Evolutionary conservation across 2,888 invertebrate genomes (phyloP).

Genomic region (Tetanocera ferruginea): DNA sequence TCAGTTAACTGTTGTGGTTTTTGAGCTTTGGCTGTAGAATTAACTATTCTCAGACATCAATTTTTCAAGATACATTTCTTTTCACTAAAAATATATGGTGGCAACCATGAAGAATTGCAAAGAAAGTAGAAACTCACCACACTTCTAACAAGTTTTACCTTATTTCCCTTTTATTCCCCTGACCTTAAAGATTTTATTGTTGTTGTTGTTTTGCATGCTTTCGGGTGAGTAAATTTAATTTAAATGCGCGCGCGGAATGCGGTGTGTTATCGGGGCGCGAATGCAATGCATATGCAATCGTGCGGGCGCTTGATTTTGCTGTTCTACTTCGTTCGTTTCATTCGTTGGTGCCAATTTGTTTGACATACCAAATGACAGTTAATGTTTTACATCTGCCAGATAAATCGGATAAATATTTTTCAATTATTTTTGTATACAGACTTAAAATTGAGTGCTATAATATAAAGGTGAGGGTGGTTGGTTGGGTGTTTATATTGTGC

Average conservation of each 20-base stretch:
- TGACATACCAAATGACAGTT: background rate
- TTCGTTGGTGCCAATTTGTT: background rate
- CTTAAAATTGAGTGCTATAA: too few species aligned
- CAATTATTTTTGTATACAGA: background rate
- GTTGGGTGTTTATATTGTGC: too few species aligned
- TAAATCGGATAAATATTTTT: background rate
- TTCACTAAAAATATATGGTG: too few species aligned
- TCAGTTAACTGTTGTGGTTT: too few species aligned
- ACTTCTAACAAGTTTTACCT: background rate
- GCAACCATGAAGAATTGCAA: background rate
- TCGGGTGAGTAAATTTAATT: background rate
- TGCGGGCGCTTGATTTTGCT: background rate
- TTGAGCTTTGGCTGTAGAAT: too few species aligned
- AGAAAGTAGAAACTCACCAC: conserved; percentile 1
- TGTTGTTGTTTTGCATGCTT: background rate
- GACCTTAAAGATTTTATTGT: background rate
- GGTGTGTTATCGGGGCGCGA: background rate
- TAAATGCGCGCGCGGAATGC: conserved; percentile 12
- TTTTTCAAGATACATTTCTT: too few species aligned
- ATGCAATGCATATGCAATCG: conserved; percentile 3
- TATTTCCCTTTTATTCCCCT: background rate
- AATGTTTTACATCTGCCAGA: conserved; percentile 18
- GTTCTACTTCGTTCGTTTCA: conserved; percentile 11
- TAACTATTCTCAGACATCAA: too few species aligned
- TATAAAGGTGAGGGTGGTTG: too few species aligned